phyloP scores from a whole-genome alignment of 2,888 invertebrate species.

The Copidosoma aretas region DNA sequence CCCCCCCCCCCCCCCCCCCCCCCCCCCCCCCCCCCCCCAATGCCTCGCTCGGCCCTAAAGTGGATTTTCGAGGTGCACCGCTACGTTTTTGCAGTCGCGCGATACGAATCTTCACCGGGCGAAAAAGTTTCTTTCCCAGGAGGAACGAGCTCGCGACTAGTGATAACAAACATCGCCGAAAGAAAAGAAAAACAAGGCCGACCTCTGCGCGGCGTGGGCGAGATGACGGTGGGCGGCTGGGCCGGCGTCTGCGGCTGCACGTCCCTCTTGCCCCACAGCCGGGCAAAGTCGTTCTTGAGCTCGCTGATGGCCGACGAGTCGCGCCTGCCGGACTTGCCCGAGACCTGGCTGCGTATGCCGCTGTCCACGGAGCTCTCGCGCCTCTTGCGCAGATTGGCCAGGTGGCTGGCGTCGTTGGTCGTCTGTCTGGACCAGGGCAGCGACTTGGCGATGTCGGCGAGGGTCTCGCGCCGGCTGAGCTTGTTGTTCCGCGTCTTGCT shows the following conservation, averaged over 20 bases:
- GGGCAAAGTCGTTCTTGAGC: conserved; percentile 75
- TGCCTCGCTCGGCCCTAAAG: too few species aligned
- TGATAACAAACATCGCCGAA: background rate
- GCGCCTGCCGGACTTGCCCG: conserved; percentile 69
- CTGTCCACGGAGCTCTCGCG: conserved; percentile 88
- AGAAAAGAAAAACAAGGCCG: background rate
- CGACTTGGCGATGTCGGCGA: conserved; percentile 86
- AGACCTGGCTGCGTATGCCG: conserved; percentile 73
- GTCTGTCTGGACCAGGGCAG: conserved; percentile 78
- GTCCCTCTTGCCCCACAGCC: conserved; percentile 67
- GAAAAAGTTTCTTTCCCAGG: too few species aligned
- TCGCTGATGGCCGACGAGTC: conserved; percentile 76
- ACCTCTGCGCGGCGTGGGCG: conserved; percentile 59
- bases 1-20: too few species aligned
- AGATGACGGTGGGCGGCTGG: conserved; percentile 54
- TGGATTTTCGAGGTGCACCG: too few species aligned
- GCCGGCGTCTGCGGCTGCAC: conserved; percentile 50
- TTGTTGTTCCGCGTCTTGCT: conserved; percentile 48
- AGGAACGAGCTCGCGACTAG: too few species aligned
- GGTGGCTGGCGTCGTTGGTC: conserved; percentile 63
- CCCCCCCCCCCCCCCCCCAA: too few species aligned
- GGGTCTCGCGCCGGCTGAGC: conserved; percentile 81
- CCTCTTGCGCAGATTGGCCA: conserved; percentile 70
- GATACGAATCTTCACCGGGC: too few species aligned
- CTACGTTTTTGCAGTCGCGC: too few species aligned